These are phyloP conservation scores for Phoxinus dragarum DNA, from an alignment of 2,797 vertebrate genomes.

Conservation along the genomic window DNA sequence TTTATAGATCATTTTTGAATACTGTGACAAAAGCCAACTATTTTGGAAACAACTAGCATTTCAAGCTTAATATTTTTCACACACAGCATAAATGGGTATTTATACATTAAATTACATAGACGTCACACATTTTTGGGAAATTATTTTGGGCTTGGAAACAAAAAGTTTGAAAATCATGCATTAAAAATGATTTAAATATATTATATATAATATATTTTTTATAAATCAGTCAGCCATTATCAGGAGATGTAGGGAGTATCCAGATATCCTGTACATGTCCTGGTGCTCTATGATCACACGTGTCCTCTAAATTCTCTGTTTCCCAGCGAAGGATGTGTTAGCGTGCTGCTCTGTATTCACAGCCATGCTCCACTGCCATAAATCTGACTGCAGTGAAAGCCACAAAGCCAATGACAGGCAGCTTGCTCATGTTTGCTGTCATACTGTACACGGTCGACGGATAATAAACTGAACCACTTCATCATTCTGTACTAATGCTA, in stretches of 20 bases:
- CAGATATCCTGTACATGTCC: not conserved
- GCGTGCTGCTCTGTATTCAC: slow-evolving; percentile 32
- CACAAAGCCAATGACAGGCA: slow-evolving; percentile 41
- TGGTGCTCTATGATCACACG: slow-evolving; percentile 15
- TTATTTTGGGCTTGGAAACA: not conserved
- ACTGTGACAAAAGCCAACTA: not conserved
- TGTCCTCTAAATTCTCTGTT: slow-evolving; percentile 15
- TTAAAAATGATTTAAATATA: not conserved
- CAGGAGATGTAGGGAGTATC: not conserved
- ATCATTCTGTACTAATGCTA: slow-evolving; percentile 45
- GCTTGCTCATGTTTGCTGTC: slow-evolving; percentile 49
- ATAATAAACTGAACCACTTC: slow-evolving; percentile 51
- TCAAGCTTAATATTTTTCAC: not conserved
- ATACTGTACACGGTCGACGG: slow-evolving; percentile 36
- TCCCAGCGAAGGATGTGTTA: slow-evolving; percentile 20
- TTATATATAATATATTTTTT: not conserved
- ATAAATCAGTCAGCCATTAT: not conserved
- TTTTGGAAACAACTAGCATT: not conserved
- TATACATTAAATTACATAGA: not conserved
- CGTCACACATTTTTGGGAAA: no score
- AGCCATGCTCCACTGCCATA: slow-evolving; percentile 44
- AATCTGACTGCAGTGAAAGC: slow-evolving; percentile 51
- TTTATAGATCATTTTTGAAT: not conserved
- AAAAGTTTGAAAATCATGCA: not conserved
- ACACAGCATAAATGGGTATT: not conserved